Conservation (phyloP, 2,888 invertebrate genomes). For the Thereva unica region DNA sequence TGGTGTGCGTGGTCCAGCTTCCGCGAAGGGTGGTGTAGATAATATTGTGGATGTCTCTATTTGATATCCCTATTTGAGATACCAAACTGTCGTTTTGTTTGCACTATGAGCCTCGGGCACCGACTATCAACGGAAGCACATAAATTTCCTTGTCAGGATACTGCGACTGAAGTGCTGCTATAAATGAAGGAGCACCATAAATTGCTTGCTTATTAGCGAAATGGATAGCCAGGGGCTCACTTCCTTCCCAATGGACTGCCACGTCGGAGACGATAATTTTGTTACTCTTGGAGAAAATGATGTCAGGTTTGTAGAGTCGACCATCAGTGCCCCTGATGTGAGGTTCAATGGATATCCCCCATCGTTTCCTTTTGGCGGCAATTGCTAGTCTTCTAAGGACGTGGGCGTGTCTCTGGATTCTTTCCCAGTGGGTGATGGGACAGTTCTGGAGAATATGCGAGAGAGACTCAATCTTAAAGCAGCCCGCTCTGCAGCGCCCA, state of each 20-base stretch:
- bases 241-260: not conserved
- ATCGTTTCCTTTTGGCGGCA: not conserved
- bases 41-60: too few relatives aligned
- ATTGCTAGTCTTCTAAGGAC: not conserved
- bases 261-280: not conserved
- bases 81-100: too few relatives aligned
- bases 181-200: not conserved
- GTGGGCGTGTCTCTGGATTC: not conserved
- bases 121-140: conserved; percentile 46
- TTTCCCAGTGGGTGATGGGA: not conserved
- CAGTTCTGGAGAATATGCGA: not conserved
- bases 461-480: not conserved
- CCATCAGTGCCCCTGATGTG: not conserved
- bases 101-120: conserved; percentile 45
- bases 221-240: not conserved
- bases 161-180: conserved; percentile 6
- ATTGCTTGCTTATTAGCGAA: not conserved
- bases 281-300: not conserved
- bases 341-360: not conserved
- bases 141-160: conserved; percentile 49
- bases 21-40: conserved; percentile 43
- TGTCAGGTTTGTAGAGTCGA: too few relatives aligned
- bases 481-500: not conserved
- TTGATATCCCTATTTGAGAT: too few relatives aligned
- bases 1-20: too few relatives aligned